phyloP scores from a whole-genome alignment of 2,888 invertebrate genomes.

The Pherbina coryleti region DNA sequence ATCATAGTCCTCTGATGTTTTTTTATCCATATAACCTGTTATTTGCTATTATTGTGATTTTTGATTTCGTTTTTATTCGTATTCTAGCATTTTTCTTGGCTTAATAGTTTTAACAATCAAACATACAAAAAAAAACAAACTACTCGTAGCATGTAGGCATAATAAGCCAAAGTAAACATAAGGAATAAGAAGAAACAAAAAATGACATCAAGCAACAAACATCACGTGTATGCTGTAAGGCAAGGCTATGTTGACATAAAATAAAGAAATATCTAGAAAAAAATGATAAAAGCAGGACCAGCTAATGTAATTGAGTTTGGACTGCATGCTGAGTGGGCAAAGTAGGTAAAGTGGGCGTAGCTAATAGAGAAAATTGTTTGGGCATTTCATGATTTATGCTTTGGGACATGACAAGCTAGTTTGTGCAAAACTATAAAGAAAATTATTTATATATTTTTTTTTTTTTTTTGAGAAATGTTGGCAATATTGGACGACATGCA shows the following conservation, averaged over 20 bases:
- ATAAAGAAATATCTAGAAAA: background rate
- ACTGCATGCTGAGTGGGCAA: slow-evolving; percentile 8
- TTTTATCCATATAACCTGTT: no score
- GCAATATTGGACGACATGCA: background rate
- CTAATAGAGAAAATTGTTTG: background rate
- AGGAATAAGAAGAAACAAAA: background rate
- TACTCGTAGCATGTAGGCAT: background rate
- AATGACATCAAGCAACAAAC: background rate
- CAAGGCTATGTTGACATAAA: background rate
- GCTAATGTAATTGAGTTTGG: slow-evolving; percentile 24
- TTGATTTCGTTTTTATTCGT: no score
- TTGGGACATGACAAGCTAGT: background rate
- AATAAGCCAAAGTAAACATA: background rate
- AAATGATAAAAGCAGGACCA: slow-evolving; percentile 17
- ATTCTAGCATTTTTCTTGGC: no score
- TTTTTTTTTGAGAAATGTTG: background rate
- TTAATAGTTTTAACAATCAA: no score
- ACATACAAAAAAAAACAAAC: no score
- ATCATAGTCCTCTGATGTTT: no score
- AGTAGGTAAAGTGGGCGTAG: background rate
- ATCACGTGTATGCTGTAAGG: background rate
- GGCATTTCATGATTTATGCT: slow-evolving; percentile 1
- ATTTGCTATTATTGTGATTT: no score
- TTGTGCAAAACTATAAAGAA: background rate
- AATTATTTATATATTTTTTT: no score